Evolutionary conservation across 2,888 invertebrate genomes (phyloP).

Genomic region (Nemotelus nigrinus): DNA sequence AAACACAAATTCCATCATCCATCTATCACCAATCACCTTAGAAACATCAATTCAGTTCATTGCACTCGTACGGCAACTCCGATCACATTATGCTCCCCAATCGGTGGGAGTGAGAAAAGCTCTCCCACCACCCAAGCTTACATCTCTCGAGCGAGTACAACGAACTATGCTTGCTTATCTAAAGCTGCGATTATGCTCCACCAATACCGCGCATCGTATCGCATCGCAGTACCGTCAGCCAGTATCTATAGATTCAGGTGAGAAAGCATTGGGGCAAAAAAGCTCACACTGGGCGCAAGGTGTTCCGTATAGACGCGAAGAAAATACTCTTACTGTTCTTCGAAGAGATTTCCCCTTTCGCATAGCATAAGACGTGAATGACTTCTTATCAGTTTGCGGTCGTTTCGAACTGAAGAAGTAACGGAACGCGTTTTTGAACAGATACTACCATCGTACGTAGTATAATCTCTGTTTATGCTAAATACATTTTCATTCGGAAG

Average conservation of each 20-base stretch:
- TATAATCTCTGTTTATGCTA: not conserved
- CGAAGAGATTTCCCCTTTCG: conserved; percentile 3
- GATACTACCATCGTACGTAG: not conserved
- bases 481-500: not conserved
- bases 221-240: not conserved
- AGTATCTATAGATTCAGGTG: conserved; percentile 2
- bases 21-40: too few relatives aligned
- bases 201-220: not conserved
- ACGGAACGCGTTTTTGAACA: conserved; percentile 16
- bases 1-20: too few relatives aligned
- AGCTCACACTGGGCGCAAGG: conserved; percentile 24
- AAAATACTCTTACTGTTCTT: not conserved
- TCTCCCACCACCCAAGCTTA: not conserved
- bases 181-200: conserved; percentile 20
- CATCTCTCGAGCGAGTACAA: not conserved
- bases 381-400: conserved; percentile 28
- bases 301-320: not conserved
- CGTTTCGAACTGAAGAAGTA: conserved; percentile 12
- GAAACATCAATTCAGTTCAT: too few relatives aligned
- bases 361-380: conserved; percentile 29
- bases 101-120: not conserved
- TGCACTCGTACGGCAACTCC: not conserved
- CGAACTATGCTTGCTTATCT: conserved; percentile 8
- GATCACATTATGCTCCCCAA: not conserved
- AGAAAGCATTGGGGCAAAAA: not conserved